A percentile compares a stretch with the other conserved stretches of the same genome.
These are phyloP conservation scores for Lemur catta DNA, from an alignment of 2,797 vertebrate genomes.

Conservation along the genomic window DNA sequence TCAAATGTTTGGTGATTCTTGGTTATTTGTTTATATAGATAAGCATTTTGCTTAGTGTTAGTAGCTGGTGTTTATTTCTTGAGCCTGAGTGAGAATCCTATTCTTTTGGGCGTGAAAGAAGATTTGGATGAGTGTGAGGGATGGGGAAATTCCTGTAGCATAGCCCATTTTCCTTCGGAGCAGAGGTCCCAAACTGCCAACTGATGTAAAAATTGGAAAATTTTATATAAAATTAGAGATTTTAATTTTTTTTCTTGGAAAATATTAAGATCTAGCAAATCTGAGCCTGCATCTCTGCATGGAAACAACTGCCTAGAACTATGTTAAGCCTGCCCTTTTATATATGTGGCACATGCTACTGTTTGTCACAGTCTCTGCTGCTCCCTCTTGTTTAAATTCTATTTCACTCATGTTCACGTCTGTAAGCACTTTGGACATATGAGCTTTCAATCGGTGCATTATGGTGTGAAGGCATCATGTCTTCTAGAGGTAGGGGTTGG, in stretches of 20 bases:
- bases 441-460: neutral
- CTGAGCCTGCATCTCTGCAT: neutral
- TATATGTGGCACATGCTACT: neutral
- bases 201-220: neutral
- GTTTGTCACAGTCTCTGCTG: neutral
- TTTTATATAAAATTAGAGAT: neutral
- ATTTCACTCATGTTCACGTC: neutral
- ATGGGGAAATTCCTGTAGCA: neutral
- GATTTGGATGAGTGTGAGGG: neutral
- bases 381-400: neutral
- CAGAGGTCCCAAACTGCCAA: neutral
- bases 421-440: neutral
- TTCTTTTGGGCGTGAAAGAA: neutral
- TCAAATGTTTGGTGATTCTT: neutral
- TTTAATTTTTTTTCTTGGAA: neutral
- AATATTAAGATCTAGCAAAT: neutral
- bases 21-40: neutral
- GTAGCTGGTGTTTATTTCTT: neutral
- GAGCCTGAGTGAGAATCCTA: neutral
- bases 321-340: neutral
- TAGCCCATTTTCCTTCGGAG: neutral
- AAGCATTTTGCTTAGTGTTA: neutral
- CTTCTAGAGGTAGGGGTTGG: too few relatives aligned
- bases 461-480: neutral
- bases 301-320: neutral